These are phyloP conservation scores for Drosophila miranda DNA, from an alignment of 1,140 invertebrate genomes.

Conservation along the genomic window DNA sequence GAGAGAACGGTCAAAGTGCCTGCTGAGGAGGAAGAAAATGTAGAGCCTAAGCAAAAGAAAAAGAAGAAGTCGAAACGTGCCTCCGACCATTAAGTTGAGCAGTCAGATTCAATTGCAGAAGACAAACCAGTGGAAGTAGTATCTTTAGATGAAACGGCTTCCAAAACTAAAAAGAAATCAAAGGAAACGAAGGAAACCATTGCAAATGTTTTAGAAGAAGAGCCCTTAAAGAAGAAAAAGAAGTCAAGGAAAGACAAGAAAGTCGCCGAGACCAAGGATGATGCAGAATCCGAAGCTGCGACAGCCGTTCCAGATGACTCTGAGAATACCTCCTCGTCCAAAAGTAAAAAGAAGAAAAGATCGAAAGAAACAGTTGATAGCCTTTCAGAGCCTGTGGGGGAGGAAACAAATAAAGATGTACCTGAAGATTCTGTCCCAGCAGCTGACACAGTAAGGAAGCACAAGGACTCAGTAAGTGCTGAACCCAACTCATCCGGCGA, in stretches of 20 bases:
- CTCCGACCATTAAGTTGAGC: constrained; percentile 5
- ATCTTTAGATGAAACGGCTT: background rate
- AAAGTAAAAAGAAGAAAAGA: constrained; percentile 45
- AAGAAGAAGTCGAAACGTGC: constrained; percentile 48
- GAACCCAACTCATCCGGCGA: constrained; percentile 26
- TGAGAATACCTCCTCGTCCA: background rate
- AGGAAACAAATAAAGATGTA: constrained; percentile 5
- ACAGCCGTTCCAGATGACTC: background rate
- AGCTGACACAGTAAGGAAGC: constrained; percentile 4
- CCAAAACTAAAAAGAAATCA: constrained; percentile 49
- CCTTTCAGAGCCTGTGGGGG: background rate
- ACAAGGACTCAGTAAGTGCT: constrained; percentile 52
- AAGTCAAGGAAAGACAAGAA: constrained; percentile 30
- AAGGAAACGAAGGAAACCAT: constrained; percentile 6
- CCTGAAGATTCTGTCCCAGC: background rate
- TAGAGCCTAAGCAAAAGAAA: constrained; percentile 34
- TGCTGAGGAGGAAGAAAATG: background rate
- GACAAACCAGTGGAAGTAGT: background rate
- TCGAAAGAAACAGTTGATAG: constrained; percentile 9
- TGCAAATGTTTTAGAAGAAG: background rate
- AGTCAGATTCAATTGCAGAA: background rate
- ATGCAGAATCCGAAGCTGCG: background rate
- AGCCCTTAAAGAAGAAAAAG: constrained; percentile 36
- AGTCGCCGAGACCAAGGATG: background rate
- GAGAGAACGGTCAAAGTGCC: background rate